phyloP scores from a whole-genome alignment of 2,797 vertebrate species.

The Lophotriccus pileatus region DNA sequence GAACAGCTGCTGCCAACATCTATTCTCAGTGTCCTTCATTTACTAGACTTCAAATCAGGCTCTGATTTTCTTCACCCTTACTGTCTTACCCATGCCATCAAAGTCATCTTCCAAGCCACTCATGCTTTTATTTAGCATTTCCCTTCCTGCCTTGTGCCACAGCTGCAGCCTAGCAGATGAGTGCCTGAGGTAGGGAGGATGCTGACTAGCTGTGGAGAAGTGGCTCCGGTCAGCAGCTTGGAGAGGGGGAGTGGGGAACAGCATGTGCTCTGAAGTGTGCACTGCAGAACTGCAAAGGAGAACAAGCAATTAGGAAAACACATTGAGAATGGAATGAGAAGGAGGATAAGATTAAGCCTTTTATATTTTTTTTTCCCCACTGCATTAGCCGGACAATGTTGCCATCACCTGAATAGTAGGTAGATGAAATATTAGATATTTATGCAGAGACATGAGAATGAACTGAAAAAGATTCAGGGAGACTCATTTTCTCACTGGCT shows the following conservation, averaged over 20 bases:
- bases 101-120: not conserved
- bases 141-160: not conserved
- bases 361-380: not conserved
- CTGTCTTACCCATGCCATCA: not conserved
- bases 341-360: not conserved
- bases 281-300: not conserved
- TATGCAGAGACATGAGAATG: not conserved
- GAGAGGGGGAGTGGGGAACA: not conserved
- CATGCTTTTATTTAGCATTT: not conserved
- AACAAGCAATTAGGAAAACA: not conserved
- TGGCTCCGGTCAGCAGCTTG: fast-evolving
- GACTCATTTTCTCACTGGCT: not conserved
- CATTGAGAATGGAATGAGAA: not conserved
- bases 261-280: not conserved
- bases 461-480: not conserved
- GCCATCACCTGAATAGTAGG: not conserved
- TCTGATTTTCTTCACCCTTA: not conserved
- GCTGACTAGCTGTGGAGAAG: not conserved
- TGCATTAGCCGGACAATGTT: not conserved
- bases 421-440: not conserved
- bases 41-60: not conserved
- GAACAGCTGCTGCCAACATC: not conserved
- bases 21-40: not conserved
- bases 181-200: not conserved
- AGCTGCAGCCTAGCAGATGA: not conserved